Evolutionary conservation across 1,140 invertebrate genomes (phyloP), one percentile per base, ranked within the genome.

Genomic region (Bombyx mandarina): DNA sequence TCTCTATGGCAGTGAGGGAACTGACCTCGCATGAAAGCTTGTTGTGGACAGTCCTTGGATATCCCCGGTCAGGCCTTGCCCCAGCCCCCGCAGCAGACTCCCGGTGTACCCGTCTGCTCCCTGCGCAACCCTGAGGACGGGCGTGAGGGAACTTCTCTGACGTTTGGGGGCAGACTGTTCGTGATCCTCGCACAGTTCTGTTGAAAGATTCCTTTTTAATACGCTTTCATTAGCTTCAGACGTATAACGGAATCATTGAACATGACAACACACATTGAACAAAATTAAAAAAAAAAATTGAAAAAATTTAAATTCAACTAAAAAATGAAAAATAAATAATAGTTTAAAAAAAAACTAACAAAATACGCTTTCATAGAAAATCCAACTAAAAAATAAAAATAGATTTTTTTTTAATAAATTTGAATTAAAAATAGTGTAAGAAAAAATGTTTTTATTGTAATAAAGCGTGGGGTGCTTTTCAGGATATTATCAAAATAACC

Each of bases 11-110:
- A 35, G 26, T 35, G 26, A 35, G 26, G 26, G 26, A 35, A 2
- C 2, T 35, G 2, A 35, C 26, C 26, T 35, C 2, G 26, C 26
- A 35, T 35, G 26, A 5, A 35, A 35, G 26, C 26, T 35, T 5
- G 26, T 35, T 3, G 26, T 35, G 26, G 26, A 35, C 26, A 35
- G 26, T 35, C 51, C 35, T 8, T 42, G 22, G 22, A 9, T 6
- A 6, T 6, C 26, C 8, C 10, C 51, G 18, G 22, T 52, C 22
- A 26, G 7, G 26, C 51, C 51, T 8, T n/a, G 35, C 22, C 22
- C 22, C 48, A 49, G 48, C n/a, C n/a, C n/a, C 48, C n/a, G n/a
- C 48, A 49, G n/a, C n/a, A 49, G n/a, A 2, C n/a, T 49, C n/a
- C 22, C 2, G 6, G 22, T 49, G 22, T 12, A 49, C 48, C n/a